Base-by-base conservation (phyloP, 1,140 invertebrate genomes). In the Geopemphigus sp. region DNA sequence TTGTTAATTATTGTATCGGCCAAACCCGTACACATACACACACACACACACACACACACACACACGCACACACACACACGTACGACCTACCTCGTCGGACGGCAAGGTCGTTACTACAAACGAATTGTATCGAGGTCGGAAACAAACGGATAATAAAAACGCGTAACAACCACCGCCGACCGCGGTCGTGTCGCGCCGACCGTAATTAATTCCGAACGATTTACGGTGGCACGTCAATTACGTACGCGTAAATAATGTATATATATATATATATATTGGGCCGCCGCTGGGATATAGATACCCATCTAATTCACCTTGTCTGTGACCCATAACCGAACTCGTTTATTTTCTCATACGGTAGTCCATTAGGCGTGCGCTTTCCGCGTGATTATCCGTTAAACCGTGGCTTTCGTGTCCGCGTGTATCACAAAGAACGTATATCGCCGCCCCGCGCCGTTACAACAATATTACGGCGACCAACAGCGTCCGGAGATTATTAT, bases 41-140 rank as follows among this genome's bases (percentile, higher is more conserved):
- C n/a, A n/a, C n/a, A n/a, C n/a, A n/a, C n/a, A n/a, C n/a, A n/a
- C n/a, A n/a, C n/a, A n/a, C n/a, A n/a, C n/a, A n/a, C n/a, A n/a
- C n/a, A n/a, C n/a, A n/a, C n/a, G n/a, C n/a, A n/a, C n/a, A n/a
- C n/a, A n/a, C n/a, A n/a, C n/a, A n/a, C n/a, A n/a, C n/a, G n/a
- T n/a, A n/a, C n/a, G n/a, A 39, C 32, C 32, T 39, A 39, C 8
- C 32, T 39, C 32, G 32, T 8, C 32, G 54, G n/a, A n/a, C 4
- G 19, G 22, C 72, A 74, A 74, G 72, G 72, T 39, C 19, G 12
- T 56, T 39, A 8, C 32, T 39, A 57, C 12, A 74, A 57, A 74
- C 57, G 57, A 74, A 74, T 45, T 74, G 72, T 74, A 74, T 74
- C 72, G 72, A 74, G 72, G 72, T 57, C 54, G 6, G 57, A 68